phyloP scores from a whole-genome alignment of 2,888 invertebrate species.

The Papilio demoleus region DNA sequence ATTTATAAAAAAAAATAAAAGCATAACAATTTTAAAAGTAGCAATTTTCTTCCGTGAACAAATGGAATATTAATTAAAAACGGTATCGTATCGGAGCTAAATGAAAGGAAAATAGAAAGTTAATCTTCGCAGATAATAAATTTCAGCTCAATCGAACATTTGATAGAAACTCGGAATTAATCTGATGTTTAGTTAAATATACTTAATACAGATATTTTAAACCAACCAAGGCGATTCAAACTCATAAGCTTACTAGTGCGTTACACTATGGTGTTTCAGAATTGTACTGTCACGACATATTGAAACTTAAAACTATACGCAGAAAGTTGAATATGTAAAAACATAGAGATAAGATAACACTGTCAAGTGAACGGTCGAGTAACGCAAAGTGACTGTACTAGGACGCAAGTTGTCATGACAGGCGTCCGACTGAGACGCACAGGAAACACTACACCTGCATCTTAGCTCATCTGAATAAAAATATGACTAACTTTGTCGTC shows the following conservation, averaged over 20 bases:
- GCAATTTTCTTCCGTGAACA: neutral
- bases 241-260: constrained; percentile 55
- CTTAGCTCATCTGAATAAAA: constrained; percentile 35
- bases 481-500: constrained; percentile 19
- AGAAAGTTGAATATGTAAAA: constrained; percentile 43
- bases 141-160: constrained; percentile 49
- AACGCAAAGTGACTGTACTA: constrained; percentile 67
- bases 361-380: constrained; percentile 56
- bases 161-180: constrained; percentile 55
- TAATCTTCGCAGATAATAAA: constrained; percentile 52
- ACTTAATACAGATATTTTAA: constrained; percentile 49
- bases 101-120: constrained; percentile 60
- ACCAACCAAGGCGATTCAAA: constrained; percentile 54
- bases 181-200: constrained; percentile 54
- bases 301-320: neutral
- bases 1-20: neutral
- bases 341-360: constrained; percentile 38
- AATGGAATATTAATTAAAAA: constrained; percentile 46
- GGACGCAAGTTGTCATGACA: constrained; percentile 61
- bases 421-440: constrained; percentile 54
- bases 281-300: constrained; percentile 52
- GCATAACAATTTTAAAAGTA: neutral
- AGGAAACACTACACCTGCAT: constrained; percentile 47
- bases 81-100: constrained; percentile 41
- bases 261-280: constrained; percentile 53